Conservation (phyloP, 2,113 vertebrate genomes). For the Corvus hawaiiensis region DNA sequence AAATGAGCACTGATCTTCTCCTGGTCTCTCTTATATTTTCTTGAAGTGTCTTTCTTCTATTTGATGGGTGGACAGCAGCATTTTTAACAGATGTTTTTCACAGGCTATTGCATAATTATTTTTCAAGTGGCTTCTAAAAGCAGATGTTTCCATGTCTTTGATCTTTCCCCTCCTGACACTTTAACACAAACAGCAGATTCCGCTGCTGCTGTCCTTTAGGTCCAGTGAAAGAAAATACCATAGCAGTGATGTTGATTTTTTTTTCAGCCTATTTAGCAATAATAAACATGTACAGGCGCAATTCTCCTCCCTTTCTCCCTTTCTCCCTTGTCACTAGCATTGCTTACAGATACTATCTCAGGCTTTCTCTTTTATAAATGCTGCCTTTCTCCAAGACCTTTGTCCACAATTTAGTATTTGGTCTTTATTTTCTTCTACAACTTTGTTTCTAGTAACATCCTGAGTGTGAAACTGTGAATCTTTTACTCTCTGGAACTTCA, state of each 20-base stretch:
- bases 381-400: not conserved
- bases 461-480: not conserved
- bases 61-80: constrained; percentile 30
- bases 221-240: constrained; percentile 32
- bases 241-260: not conserved
- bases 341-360: constrained; percentile 1
- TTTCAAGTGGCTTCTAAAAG: constrained; percentile 57
- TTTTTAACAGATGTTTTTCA: constrained; percentile 60
- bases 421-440: not conserved
- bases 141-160: constrained; percentile 64
- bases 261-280: constrained; percentile 26
- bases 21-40: not conserved
- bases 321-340: not conserved
- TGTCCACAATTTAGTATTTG: not conserved
- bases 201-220: constrained; percentile 47
- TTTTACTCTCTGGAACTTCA: not conserved
- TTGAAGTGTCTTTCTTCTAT: constrained; percentile 10
- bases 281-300: not conserved
- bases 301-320: not conserved
- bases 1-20: not conserved
- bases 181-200: constrained; percentile 59
- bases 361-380: not conserved
- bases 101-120: constrained; percentile 59
- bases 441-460: not conserved
- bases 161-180: constrained; percentile 52